Evolutionary conservation across 1,140 invertebrate species (phyloP).

Genomic region (Mamestra configurata): DNA sequence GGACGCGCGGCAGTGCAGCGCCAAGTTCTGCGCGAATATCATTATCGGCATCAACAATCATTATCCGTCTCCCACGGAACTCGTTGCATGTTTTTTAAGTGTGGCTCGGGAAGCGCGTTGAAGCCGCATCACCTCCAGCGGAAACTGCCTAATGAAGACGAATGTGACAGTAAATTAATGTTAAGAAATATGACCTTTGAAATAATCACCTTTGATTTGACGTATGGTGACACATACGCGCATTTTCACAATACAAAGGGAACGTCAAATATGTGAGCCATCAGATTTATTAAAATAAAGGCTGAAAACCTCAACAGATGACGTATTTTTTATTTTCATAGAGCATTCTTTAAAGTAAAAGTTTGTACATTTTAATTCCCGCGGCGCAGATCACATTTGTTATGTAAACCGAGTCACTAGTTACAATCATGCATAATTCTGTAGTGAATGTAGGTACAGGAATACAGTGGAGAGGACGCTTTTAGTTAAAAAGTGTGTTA

Average conservation of each 20-base stretch:
- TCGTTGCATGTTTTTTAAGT: conserved; percentile 44
- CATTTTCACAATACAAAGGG: background rate
- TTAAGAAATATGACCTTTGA: conserved; percentile 23
- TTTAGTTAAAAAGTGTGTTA: conserved; percentile 21
- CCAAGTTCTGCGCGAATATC: conserved; percentile 27
- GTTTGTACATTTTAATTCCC: conserved; percentile 20
- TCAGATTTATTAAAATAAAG: conserved; percentile 1
- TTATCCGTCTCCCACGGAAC: conserved; percentile 44
- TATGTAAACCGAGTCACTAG: conserved; percentile 31
- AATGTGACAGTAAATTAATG: conserved; percentile 37
- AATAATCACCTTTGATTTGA: conserved; percentile 28
- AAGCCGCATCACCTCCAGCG: conserved; percentile 17
- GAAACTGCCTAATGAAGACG: conserved; percentile 47
- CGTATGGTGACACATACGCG: background rate
- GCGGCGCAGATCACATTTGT: conserved; percentile 17
- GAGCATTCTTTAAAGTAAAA: background rate
- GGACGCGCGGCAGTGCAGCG: background rate
- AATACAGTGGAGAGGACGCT: background rate
- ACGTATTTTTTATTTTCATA: background rate
- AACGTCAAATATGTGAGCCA: background rate
- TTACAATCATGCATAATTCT: conserved; percentile 37
- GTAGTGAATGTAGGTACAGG: conserved; percentile 3
- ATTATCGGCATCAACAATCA: conserved; percentile 40
- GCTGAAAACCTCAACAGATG: background rate
- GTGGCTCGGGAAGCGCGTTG: conserved; percentile 32